A percentile compares a stretch with the other conserved stretches of the same genome.
These are phyloP conservation scores for Epinotia ramella DNA, from an alignment of 2,888 invertebrate species.

Conservation along the genomic window DNA sequence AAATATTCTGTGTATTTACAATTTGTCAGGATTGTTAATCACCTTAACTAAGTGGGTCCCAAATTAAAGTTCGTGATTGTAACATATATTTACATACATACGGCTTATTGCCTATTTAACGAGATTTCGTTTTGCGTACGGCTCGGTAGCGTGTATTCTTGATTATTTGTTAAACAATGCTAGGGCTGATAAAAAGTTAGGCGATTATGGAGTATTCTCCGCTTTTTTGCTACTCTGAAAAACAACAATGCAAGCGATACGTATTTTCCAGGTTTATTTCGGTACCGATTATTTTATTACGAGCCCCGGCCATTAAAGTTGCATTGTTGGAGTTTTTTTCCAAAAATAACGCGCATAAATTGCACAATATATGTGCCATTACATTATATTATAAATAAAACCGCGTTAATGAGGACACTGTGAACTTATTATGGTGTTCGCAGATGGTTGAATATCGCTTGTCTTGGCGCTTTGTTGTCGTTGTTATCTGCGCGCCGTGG, in stretches of 20 bases:
- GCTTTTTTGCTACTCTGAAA: slow-evolving; percentile 5
- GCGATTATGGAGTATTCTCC: background rate
- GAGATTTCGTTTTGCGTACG: too few relatives aligned
- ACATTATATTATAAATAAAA: slow-evolving; percentile 46
- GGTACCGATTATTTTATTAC: slow-evolving; percentile 25
- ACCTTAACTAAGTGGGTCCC: too few relatives aligned
- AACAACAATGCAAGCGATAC: background rate
- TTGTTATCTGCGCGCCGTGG: background rate
- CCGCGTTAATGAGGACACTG: background rate
- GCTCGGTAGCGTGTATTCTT: too few relatives aligned
- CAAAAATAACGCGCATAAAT: slow-evolving; percentile 45
- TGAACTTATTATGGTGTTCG: background rate
- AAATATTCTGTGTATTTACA: too few relatives aligned
- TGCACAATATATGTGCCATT: slow-evolving; percentile 51
- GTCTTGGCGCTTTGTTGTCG: background rate
- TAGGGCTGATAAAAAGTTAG: background rate
- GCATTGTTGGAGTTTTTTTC: slow-evolving; percentile 29
- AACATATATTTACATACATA: too few relatives aligned
- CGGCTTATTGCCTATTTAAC: too few relatives aligned
- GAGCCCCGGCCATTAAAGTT: slow-evolving; percentile 29
- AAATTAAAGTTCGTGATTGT: too few relatives aligned
- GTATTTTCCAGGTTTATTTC: slow-evolving; percentile 30
- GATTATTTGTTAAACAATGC: too few relatives aligned
- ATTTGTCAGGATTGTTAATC: too few relatives aligned
- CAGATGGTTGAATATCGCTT: slow-evolving; percentile 3